These are phyloP conservation scores for Siniperca undulata DNA, from an alignment of 2,797 vertebrate species.

Conservation along the genomic window DNA sequence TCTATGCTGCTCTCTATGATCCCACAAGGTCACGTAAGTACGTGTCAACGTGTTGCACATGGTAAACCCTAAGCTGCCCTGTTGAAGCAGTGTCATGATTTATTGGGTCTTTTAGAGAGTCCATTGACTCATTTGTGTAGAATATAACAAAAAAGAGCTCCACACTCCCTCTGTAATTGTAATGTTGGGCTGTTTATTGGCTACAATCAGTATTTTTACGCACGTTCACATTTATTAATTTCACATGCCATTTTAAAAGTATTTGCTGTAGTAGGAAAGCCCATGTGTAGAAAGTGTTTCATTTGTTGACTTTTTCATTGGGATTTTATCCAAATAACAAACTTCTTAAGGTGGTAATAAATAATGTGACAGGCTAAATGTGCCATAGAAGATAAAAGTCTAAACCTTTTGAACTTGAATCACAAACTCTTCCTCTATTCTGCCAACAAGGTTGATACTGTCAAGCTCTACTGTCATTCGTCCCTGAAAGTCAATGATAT, in stretches of 20 bases:
- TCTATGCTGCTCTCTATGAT: background rate
- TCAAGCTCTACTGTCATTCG: conserved; percentile 36
- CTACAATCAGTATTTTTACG: conserved; percentile 1
- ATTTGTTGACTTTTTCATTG: background rate
- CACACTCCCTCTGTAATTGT: background rate
- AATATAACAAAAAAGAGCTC: background rate
- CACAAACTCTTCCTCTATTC: background rate
- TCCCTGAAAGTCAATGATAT: conserved; percentile 57
- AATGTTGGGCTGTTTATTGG: background rate
- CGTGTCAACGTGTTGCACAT: background rate
- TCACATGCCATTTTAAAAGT: background rate
- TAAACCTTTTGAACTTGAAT: conserved; percentile 6
- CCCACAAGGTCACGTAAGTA: conserved; percentile 11
- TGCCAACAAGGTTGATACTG: conserved; percentile 23
- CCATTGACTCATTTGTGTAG: background rate
- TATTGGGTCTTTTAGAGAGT: conserved; percentile 6
- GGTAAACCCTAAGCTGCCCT: background rate
- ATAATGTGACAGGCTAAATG: background rate
- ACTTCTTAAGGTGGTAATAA: background rate
- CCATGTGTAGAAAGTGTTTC: background rate
- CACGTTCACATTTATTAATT: conserved; percentile 5
- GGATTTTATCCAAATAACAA: background rate
- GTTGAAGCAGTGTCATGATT: conserved; percentile 1
- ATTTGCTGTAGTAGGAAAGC: background rate
- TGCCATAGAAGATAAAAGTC: conserved; percentile 17